A percentile compares a stretch with the other conserved stretches of the same genome.
phyloP scores from a whole-genome alignment of 1,140 invertebrate genomes.

The Seison nebaliae region DNA sequence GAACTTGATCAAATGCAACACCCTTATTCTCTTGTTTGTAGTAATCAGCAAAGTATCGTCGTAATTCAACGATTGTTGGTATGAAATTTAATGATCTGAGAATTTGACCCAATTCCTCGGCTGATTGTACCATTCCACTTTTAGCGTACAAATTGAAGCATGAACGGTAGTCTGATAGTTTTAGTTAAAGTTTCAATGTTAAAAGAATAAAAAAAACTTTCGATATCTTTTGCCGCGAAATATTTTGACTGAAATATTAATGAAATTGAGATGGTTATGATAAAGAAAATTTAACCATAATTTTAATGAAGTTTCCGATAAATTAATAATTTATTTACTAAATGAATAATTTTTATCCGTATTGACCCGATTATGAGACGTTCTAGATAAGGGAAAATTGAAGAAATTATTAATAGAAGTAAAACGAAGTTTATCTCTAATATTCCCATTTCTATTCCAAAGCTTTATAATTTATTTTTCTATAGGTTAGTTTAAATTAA shows the following conservation, averaged over 20 bases:
- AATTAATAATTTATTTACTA: no score
- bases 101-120: conserved; percentile 11
- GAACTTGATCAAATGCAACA: conserved; percentile 10
- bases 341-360: no score
- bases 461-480: no score
- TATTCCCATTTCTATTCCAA: no score
- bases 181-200: neutral
- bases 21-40: conserved; percentile 11
- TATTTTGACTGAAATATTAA: conserved; percentile 13
- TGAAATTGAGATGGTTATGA: no score
- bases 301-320: no score
- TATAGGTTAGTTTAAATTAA: no score
- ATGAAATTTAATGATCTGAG: conserved; percentile 11
- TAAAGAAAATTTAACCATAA: no score
- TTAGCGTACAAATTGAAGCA: conserved; percentile 10
- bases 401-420: no score
- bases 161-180: neutral
- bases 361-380: no score
- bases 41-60: conserved; percentile 7
- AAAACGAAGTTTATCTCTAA: no score
- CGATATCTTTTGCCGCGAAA: conserved; percentile 12
- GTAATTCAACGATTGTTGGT: conserved; percentile 7
- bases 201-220: conserved; percentile 1
- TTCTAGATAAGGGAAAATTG: no score
- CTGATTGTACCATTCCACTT: conserved; percentile 3